Conservation (phyloP, 2,113 vertebrate species). For the Brachyhypopomus gauderio region DNA sequence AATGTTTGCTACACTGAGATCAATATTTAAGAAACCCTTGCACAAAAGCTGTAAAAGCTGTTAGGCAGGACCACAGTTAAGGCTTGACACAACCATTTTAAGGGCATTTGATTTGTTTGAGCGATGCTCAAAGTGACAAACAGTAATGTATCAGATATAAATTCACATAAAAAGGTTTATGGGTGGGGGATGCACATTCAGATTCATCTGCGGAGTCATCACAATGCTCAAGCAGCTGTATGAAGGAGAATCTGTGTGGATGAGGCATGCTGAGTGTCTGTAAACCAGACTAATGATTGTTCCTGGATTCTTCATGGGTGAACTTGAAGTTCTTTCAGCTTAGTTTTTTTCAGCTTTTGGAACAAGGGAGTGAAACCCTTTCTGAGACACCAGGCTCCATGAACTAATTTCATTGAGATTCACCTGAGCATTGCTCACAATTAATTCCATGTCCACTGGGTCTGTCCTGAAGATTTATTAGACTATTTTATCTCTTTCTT, state of each 20-base stretch:
- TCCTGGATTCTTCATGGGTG: too few species aligned
- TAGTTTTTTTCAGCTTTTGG: background rate
- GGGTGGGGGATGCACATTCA: background rate
- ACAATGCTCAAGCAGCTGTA: background rate
- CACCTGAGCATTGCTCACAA: background rate
- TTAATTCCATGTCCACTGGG: background rate
- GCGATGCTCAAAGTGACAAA: background rate
- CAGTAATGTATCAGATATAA: background rate
- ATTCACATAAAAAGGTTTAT: background rate
- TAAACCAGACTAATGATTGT: background rate
- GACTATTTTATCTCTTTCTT: background rate
- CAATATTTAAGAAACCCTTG: slow-evolving; percentile 3
- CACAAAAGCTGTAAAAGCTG: background rate
- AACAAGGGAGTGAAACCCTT: background rate
- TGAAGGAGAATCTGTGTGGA: background rate
- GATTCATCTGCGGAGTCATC: background rate
- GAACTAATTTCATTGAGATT: slow-evolving; percentile 26
- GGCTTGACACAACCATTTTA: background rate
- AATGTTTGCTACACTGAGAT: background rate
- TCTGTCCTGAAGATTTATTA: slow-evolving; percentile 13
- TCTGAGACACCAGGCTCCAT: slow-evolving; percentile 1
- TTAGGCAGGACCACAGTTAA: slow-evolving; percentile 1
- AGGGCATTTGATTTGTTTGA: background rate
- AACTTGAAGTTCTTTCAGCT: background rate
- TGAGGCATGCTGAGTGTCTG: background rate